These are phyloP conservation scores for Drosophila sulfurigaster DNA, from an alignment of 1,140 invertebrate species.

Conservation along the genomic window DNA sequence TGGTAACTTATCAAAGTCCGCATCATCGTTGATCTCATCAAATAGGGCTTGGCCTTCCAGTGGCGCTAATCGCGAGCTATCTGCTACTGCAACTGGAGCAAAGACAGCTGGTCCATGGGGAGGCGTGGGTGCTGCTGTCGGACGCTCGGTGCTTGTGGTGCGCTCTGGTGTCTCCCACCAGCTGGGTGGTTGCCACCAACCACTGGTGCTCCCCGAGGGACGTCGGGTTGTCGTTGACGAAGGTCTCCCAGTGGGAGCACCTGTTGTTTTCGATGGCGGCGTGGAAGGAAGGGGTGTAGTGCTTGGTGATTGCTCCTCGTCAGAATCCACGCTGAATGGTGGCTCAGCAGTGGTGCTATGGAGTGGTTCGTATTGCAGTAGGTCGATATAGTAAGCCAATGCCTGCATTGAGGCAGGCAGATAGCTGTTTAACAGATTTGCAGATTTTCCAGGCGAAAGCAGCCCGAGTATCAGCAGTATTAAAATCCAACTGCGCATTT, in stretches of 20 bases:
- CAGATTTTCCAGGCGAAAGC: slow-evolving; percentile 47
- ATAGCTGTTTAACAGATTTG: slow-evolving; percentile 74
- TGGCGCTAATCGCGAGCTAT: background rate
- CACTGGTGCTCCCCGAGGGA: slow-evolving; percentile 40
- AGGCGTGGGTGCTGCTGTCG: slow-evolving; percentile 60
- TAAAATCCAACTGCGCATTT: slow-evolving; percentile 59
- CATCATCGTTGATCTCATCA: slow-evolving; percentile 66
- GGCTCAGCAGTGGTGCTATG: slow-evolving; percentile 75
- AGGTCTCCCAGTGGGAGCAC: slow-evolving; percentile 15
- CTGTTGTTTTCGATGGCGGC: slow-evolving; percentile 16
- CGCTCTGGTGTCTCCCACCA: slow-evolving; percentile 75
- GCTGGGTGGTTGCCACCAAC: slow-evolving; percentile 67
- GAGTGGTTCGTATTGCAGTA: slow-evolving; percentile 83
- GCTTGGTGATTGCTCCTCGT: slow-evolving; percentile 30
- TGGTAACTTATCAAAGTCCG: slow-evolving; percentile 72
- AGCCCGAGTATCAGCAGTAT: slow-evolving; percentile 34
- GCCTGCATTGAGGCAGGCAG: slow-evolving; percentile 83
- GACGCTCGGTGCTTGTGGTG: slow-evolving; percentile 56
- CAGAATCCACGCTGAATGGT: slow-evolving; percentile 58
- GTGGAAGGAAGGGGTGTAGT: slow-evolving; percentile 37
- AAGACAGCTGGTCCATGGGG: slow-evolving; percentile 67
- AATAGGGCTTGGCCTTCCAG: slow-evolving; percentile 71
- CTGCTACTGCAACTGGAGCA: slow-evolving; percentile 40
- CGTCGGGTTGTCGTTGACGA: slow-evolving; percentile 47
- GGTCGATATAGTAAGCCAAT: slow-evolving; percentile 83